Percentiles rank a stretch among this genome's conserved stretches.
These are phyloP conservation scores for Rhyacophila brunnea DNA, from an alignment of 1,140 invertebrate genomes.

Conservation along the genomic window DNA sequence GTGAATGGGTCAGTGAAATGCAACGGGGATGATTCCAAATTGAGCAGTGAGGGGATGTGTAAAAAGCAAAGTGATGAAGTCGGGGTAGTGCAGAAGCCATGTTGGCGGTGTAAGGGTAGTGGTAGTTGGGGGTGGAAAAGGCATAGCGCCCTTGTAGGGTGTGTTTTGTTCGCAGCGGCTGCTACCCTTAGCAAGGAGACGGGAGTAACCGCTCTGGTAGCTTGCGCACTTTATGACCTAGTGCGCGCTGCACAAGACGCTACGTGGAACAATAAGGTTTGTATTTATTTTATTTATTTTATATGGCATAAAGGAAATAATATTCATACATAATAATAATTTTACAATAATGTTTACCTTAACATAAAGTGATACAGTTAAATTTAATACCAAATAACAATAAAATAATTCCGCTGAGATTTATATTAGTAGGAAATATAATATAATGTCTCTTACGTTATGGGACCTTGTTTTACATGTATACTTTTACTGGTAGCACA, in stretches of 20 bases:
- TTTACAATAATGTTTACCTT: too few relatives aligned
- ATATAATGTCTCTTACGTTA: too few relatives aligned
- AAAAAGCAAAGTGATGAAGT: slow-evolving; percentile 24
- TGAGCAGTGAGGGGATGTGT: slow-evolving; percentile 36
- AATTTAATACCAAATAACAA: too few relatives aligned
- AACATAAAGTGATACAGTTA: too few relatives aligned
- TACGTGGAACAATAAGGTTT: slow-evolving; percentile 51
- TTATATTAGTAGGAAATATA: too few relatives aligned
- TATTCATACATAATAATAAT: too few relatives aligned
- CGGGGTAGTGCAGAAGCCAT: slow-evolving; percentile 34
- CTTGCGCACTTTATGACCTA: slow-evolving; percentile 78
- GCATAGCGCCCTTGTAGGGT: slow-evolving; percentile 58
- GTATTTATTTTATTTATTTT: slow-evolving; percentile 1
- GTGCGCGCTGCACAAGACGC: slow-evolving; percentile 51
- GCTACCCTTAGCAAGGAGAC: slow-evolving; percentile 90
- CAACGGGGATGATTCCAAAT: slow-evolving; percentile 32
- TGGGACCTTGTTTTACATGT: too few relatives aligned
- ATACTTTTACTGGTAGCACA: too few relatives aligned
- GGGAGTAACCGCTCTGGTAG: slow-evolving; percentile 84
- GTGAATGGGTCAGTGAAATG: slow-evolving; percentile 29
- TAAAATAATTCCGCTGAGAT: too few relatives aligned
- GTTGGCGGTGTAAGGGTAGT: slow-evolving; percentile 44
- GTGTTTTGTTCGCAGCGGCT: slow-evolving; percentile 61
- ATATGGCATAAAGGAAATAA: too few relatives aligned
- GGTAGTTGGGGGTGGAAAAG: slow-evolving; percentile 49